A percentile compares a stretch with the other conserved stretches of the same genome.
phyloP scores from a whole-genome alignment of 2,888 invertebrate species.

The Electrophaes corylata region DNA sequence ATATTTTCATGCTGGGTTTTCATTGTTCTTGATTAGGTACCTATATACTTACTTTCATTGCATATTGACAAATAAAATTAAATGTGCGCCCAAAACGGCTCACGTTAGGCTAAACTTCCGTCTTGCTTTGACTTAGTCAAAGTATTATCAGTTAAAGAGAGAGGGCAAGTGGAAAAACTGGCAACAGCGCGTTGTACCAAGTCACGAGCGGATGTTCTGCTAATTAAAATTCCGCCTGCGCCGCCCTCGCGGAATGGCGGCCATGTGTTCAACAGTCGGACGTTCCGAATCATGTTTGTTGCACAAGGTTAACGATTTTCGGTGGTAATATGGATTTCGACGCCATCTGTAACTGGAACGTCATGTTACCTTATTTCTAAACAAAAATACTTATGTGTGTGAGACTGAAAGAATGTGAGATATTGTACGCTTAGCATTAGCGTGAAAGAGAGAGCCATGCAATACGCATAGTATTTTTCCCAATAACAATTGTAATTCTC shows the following conservation, averaged over 20 bases:
- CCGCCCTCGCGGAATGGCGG: constrained; percentile 84
- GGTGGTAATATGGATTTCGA: constrained; percentile 51
- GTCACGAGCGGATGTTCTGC: constrained; percentile 84
- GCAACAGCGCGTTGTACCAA: constrained; percentile 77
- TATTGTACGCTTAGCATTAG: constrained; percentile 60
- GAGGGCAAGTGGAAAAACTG: constrained; percentile 66
- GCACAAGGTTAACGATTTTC: constrained; percentile 80
- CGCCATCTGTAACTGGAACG: constrained; percentile 55
- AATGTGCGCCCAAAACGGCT: constrained; percentile 14
- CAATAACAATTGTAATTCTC: constrained; percentile 64
- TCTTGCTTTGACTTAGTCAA: constrained; percentile 52
- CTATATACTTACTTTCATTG: constrained; percentile 39
- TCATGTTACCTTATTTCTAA: constrained; percentile 61
- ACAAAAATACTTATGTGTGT: constrained; percentile 55
- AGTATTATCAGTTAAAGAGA: constrained; percentile 59
- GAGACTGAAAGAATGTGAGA: constrained; percentile 68
- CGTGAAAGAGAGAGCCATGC: constrained; percentile 58
- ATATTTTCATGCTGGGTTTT: constrained; percentile 61
- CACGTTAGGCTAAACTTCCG: constrained; percentile 20
- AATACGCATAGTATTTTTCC: constrained; percentile 66
- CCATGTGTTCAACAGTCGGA: constrained; percentile 81
- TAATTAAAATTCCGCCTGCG: constrained; percentile 85
- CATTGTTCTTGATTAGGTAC: constrained; percentile 53
- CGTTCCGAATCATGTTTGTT: constrained; percentile 80
- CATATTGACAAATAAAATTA: constrained; percentile 26